These are phyloP conservation scores for Gasteruption jaculator DNA, from an alignment of 2,888 invertebrate genomes.

Conservation along the genomic window DNA sequence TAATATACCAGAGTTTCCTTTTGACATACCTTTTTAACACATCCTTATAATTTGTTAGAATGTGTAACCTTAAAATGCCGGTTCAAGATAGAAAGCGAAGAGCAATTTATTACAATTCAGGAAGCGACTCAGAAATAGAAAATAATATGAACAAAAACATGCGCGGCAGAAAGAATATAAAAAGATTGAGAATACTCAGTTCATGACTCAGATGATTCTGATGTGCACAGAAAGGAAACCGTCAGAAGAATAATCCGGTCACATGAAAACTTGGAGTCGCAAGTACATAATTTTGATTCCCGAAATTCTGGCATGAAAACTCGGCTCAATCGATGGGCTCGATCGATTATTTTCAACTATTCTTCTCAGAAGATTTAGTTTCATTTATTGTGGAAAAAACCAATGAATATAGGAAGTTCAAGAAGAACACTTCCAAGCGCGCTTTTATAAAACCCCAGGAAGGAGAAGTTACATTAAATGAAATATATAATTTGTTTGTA, in stretches of 20 bases:
- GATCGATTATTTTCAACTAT: conserved; percentile 15
- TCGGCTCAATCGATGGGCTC: conserved; percentile 10
- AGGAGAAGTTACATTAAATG: conserved; percentile 11
- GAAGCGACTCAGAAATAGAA: conserved; percentile 8
- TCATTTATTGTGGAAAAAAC: conserved; percentile 15
- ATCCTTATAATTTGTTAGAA: conserved; percentile 9
- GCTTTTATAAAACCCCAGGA: conserved; percentile 14
- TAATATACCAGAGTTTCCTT: too few species aligned
- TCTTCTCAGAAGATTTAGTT: conserved; percentile 13
- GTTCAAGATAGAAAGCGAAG: conserved; percentile 8
- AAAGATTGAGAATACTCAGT: conserved; percentile 16
- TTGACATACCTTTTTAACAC: too few species aligned
- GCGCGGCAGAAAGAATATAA: conserved; percentile 14
- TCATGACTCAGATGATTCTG: conserved; percentile 14
- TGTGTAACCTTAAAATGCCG: conserved; percentile 8
- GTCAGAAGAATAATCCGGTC: conserved; percentile 9
- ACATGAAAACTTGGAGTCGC: conserved; percentile 13
- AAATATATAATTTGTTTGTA: conserved; percentile 14
- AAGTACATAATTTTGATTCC: conserved; percentile 15
- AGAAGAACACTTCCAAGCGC: conserved; percentile 8
- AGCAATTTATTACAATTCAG: conserved; percentile 10
- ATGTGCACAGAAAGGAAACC: conserved; percentile 4
- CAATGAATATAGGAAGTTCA: conserved; percentile 12
- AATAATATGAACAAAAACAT: conserved; percentile 16
- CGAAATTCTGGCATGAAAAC: conserved; percentile 10